Evolutionary conservation across 2,888 invertebrate species (phyloP).

Genomic region (Amblyjoppa proteus): DNA sequence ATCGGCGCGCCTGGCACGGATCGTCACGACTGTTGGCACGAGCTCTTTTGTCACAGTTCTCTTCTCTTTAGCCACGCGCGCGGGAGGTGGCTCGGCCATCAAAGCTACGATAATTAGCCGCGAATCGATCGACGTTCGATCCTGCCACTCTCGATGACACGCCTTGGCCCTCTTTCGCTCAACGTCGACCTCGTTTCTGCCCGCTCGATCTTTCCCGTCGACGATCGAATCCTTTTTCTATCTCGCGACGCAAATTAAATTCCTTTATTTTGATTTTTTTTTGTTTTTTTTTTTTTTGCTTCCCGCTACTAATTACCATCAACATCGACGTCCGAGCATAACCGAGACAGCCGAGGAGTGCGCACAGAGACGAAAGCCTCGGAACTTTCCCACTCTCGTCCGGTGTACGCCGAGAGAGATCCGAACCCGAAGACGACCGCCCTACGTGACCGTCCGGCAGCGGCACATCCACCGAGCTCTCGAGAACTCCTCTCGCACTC

Average conservation of each 20-base stretch:
- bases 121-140: conserved; percentile 60
- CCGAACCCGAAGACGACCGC: conserved; percentile 50
- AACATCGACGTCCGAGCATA: conserved; percentile 14
- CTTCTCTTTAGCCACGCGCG: conserved; percentile 57
- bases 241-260: conserved; percentile 39
- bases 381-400: conserved; percentile 47
- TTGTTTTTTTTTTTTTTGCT: no score
- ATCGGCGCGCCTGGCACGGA: conserved; percentile 63
- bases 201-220: conserved; percentile 59
- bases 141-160: conserved; percentile 55
- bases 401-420: conserved; percentile 30
- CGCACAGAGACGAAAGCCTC: conserved; percentile 19
- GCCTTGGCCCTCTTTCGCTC: conserved; percentile 21
- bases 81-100: conserved; percentile 56
- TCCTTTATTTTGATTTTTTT: conserved; percentile 16
- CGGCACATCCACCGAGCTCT: conserved; percentile 58
- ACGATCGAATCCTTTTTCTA: conserved; percentile 35
- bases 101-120: conserved; percentile 60
- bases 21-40: conserved; percentile 83
- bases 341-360: conserved; percentile 15
- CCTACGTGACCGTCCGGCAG: conserved; percentile 62
- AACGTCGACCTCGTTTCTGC: conserved; percentile 52
- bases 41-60: conserved; percentile 80
- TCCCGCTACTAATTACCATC: conserved; percentile 7
- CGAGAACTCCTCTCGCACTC: conserved; percentile 53